Conservation (phyloP, 2,113 vertebrate species). For the Ifrita kowaldi region DNA sequence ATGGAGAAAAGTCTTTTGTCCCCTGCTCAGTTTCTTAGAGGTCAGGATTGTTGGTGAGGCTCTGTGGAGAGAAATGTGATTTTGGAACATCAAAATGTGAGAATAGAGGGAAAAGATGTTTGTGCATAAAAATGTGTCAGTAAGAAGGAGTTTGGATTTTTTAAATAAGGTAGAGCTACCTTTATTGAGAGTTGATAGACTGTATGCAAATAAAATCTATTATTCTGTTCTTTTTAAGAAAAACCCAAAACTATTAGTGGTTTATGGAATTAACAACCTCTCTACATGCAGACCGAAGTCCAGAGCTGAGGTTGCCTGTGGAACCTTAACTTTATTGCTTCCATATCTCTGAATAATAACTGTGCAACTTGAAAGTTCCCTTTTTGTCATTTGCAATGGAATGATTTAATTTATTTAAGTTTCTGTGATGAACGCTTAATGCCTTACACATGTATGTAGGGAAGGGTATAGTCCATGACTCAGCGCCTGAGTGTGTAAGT, state of each 20-base stretch:
- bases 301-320: background rate
- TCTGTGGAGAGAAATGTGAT: background rate
- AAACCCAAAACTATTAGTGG: background rate
- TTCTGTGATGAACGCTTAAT: conserved; percentile 51
- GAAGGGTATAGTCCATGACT: background rate
- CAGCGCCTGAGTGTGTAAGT: background rate
- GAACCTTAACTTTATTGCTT: conserved; percentile 48
- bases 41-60: accelerated
- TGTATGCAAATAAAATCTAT: background rate
- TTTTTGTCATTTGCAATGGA: conserved; percentile 39
- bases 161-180: background rate
- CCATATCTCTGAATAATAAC: conserved; percentile 32
- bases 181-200: background rate
- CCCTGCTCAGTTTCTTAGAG: background rate
- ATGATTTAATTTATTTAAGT: conserved; percentile 55
- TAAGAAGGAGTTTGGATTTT: background rate
- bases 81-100: background rate
- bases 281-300: background rate
- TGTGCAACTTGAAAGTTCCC: conserved; percentile 4
- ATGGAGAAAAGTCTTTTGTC: background rate
- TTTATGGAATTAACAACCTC: background rate
- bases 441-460: conserved; percentile 38
- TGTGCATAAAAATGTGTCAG: background rate
- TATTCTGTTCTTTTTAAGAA: background rate
- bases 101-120: background rate